Evolutionary conservation across 2,888 invertebrate genomes (phyloP), one percentile per base, ranked within the genome.

Genomic region (Eilema depressum): DNA sequence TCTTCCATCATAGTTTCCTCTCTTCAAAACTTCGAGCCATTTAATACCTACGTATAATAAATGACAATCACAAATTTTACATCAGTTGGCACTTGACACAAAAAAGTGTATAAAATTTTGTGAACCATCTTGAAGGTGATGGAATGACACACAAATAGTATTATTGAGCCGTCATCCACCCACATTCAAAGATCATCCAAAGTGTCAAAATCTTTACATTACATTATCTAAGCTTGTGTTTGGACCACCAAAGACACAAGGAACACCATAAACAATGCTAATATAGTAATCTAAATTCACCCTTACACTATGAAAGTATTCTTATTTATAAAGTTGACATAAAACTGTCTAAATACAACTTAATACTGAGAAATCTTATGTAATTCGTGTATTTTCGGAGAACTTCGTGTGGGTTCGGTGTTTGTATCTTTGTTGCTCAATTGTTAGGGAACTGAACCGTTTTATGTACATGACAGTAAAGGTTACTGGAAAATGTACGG

Each of bases 201-300:
- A 79, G 77, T 83, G 79, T 82, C 83, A 82, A 79, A 79, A 77
- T 79, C 75, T 75, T 72, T 70, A 73, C 75, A 80, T 69, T 61
- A 75, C n/a, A 30, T 70, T 75, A 78, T 77, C 77, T 77, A 14
- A 59, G 69, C 69, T 73, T 59, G 72, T 60, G 67, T 78, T 88
- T 89, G 84, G 85, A 89, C 92, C 92, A 90, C 86, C 85, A 74
- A 76, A 82, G 72, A 86, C 76, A 83, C 83, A 76, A 83, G 77
- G 83, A 78, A 84, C 75, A 81, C 78, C 83, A 87, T 91, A 91
- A 90, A 88, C 90, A 90, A 92, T 88, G 90, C 86, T 91, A 92
- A 92, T 92, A 88, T 86, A 86, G 85, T 87, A 85, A 92, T 92
- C 89, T 92, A 92, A 92, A 93, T 91, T 92, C 91, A 91, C 86